These are phyloP conservation scores for Charaxes varanes DNA, from an alignment of 1,140 invertebrate genomes.

Conservation along the genomic window DNA sequence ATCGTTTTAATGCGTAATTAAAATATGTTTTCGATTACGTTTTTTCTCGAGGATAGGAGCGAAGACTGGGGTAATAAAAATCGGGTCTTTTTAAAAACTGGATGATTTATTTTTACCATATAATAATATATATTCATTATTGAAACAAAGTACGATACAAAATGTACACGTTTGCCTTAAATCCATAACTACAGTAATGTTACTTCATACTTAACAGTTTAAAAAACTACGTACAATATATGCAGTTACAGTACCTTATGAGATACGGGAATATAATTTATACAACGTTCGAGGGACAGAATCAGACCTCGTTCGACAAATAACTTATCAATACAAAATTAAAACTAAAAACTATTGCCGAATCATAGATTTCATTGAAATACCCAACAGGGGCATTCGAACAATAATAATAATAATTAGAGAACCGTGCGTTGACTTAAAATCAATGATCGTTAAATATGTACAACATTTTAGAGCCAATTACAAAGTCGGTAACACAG, in stretches of 20 bases:
- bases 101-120: conserved; percentile 72
- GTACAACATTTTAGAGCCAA: conserved; percentile 42
- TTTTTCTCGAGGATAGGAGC: conserved; percentile 3
- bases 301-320: conserved; percentile 23
- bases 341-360: conserved; percentile 43
- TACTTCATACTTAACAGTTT: conserved; percentile 66
- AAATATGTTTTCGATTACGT: no score
- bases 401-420: conserved; percentile 20
- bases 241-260: conserved; percentile 60
- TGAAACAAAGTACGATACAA: conserved; percentile 72
- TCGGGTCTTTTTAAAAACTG: conserved; percentile 69
- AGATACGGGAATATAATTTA: conserved; percentile 67
- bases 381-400: conserved; percentile 34
- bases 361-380: conserved; percentile 49
- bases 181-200: conserved; percentile 62
- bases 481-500: conserved; percentile 24
- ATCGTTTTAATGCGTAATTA: no score
- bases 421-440: conserved; percentile 39
- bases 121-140: conserved; percentile 73
- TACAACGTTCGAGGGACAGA: conserved; percentile 50
- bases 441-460: conserved; percentile 40
- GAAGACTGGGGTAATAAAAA: conserved; percentile 35
- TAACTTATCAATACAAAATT: conserved; percentile 49
- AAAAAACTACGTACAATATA: conserved; percentile 70
- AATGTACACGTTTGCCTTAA: conserved; percentile 68